These are phyloP conservation scores for Sylvicapra grimmia DNA, from an alignment of 2,113 vertebrate species.

Conservation along the genomic window DNA sequence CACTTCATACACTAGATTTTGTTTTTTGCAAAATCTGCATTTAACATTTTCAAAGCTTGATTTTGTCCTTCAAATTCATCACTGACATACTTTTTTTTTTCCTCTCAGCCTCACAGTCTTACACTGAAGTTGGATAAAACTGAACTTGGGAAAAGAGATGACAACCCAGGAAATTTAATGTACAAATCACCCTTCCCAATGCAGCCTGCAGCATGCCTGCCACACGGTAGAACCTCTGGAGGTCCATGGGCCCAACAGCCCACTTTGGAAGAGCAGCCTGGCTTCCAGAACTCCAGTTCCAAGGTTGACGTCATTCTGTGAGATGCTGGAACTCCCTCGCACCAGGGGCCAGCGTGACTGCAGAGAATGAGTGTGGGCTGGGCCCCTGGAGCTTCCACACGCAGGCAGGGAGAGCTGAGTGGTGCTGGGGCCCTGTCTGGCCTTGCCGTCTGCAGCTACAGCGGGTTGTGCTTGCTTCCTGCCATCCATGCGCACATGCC, in stretches of 20 bases:
- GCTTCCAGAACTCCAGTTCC: not conserved
- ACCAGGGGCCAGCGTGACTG: rapidly evolving
- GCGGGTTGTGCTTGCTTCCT: rapidly evolving
- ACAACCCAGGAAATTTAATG: not conserved
- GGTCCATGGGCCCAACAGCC: rapidly evolving
- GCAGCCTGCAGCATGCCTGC: not conserved
- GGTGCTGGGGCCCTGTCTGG: rapidly evolving
- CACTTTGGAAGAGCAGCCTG: not conserved
- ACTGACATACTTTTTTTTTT: not conserved
- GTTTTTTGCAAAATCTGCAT: conserved; percentile 28
- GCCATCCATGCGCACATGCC: rapidly evolving
- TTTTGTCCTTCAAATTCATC: not conserved
- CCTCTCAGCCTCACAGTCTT: not conserved
- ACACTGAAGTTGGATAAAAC: not conserved
- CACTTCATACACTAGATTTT: not conserved
- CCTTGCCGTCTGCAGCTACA: too few species aligned
- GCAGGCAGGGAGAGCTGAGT: rapidly evolving
- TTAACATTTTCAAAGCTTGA: not conserved
- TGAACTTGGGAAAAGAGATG: not conserved
- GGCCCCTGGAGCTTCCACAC: not conserved
- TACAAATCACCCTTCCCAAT: rapidly evolving
- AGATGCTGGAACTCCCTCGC: rapidly evolving
- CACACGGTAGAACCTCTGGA: rapidly evolving
- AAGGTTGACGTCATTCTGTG: not conserved
- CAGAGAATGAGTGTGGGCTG: rapidly evolving